Evolutionary conservation across 2,797 vertebrate genomes (phyloP).

Genomic region (Philypnodon macrostomus): DNA sequence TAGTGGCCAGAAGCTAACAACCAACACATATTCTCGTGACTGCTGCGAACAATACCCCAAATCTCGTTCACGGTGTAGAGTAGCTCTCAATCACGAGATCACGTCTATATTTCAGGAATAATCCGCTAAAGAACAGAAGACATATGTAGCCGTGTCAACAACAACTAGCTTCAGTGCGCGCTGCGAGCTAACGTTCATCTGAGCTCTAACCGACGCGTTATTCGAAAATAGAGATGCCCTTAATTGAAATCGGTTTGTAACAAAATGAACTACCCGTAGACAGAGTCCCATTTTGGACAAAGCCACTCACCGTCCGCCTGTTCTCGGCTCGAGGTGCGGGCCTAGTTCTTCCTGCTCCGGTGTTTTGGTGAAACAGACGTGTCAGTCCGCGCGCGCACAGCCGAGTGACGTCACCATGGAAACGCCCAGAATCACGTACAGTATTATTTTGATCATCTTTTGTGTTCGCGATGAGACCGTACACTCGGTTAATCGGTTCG

Average conservation of each 20-base stretch:
- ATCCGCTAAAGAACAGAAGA: neutral
- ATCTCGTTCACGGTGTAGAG: no score
- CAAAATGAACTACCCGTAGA: no score
- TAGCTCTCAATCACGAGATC: no score
- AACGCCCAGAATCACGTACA: constrained; percentile 70
- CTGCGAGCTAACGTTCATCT: constrained; percentile 15
- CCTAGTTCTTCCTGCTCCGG: constrained; percentile 30
- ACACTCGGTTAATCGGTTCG: no score
- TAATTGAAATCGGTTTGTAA: no score
- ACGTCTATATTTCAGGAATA: no score
- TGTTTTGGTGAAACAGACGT: constrained; percentile 48
- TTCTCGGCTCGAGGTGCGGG: constrained; percentile 6
- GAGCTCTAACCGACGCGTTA: constrained; percentile 30
- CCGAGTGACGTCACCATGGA: constrained; percentile 59
- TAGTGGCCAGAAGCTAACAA: constrained; percentile 12
- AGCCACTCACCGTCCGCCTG: constrained; percentile 9
- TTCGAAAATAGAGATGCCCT: no score
- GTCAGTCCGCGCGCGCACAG: constrained; percentile 45
- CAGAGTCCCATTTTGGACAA: no score
- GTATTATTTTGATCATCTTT: no score
- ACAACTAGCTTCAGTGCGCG: constrained; percentile 11
- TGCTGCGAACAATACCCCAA: no score
- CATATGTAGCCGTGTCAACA: constrained; percentile 5
- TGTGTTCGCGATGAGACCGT: no score
- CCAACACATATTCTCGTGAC: neutral